Base-by-base conservation (phyloP, 2,113 vertebrate genomes). In the Aspidoscelis tigris region DNA sequence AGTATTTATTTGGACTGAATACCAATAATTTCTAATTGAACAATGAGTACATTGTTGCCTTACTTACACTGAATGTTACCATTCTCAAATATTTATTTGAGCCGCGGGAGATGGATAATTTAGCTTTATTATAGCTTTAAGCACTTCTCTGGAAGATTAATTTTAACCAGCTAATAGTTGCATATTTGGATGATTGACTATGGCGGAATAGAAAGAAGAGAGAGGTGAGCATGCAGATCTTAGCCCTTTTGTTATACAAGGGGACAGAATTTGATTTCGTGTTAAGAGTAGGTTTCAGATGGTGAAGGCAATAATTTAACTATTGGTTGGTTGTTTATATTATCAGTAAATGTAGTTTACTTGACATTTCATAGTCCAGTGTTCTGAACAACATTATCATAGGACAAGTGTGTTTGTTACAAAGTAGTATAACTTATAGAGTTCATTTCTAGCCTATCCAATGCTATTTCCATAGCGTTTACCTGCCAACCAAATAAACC, bases 11-110 rank as follows among this genome's bases (percentile, higher is more conserved):
- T 68, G 86, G 85, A 86, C 66, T 0, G 0, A n/a, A 65, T 58
- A 50, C 0, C 0, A 66, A 53, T 87, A 0, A 81, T 85, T 91
- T 92, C 73, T 91, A 84, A 86, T 88, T 80, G 66, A 74, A 41
- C 66, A 66, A 58, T 39, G 26, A 21, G 43, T 77, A 20, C 64
- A 41, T 44, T 71, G 24, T 33, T 71, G 65, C 26, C 64, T 84
- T 58, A 53, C 26, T 76, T 79, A 8, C 65, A 47, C 14, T n/a
- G 18, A 61, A 18, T 80, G 47, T 5, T 50, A 50, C 47, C 47
- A 50, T 5, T 50, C 47, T 50, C 47, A 50, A 50, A 50, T 50
- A 50, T 9, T 50, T 73, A 16, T 33, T 78, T 50, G 55, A 78
- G 33, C 14, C 16, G 20, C n/a, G 33, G 50, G 44, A 76, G n/a